Percentiles rank a stretch among this genome's conserved stretches.
Evolutionary conservation across 2,113 vertebrate genomes (phyloP).

Genomic region (Tetraodon nigroviridis): DNA sequence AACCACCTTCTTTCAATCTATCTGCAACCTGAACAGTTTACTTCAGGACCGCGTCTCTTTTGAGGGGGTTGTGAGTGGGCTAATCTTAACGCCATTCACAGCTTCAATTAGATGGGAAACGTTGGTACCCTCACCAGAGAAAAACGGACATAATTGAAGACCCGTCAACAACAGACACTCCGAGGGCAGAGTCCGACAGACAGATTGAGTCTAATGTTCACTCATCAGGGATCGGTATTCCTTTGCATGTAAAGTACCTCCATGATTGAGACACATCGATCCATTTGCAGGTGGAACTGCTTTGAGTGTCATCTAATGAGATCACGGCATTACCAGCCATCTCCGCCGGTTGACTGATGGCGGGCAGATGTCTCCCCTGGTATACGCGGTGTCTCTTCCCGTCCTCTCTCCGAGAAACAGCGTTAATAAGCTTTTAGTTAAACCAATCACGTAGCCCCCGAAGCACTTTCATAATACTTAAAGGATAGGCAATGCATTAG

Average conservation of each 20-base stretch:
- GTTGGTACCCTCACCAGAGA: too few species aligned
- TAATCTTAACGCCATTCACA: not conserved
- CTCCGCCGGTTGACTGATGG: constrained; percentile 55
- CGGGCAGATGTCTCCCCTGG: constrained; percentile 45
- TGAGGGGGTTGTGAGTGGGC: too few species aligned
- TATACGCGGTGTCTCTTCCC: constrained; percentile 40
- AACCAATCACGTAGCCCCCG: constrained; percentile 58
- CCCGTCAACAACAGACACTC: constrained; percentile 10
- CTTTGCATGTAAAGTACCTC: constrained; percentile 29
- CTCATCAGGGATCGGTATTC: constrained; percentile 23
- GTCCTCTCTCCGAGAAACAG: constrained; percentile 35
- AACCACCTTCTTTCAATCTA: too few species aligned
- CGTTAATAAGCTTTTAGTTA: constrained; percentile 70
- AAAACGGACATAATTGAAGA: too few species aligned
- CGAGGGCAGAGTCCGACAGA: constrained; percentile 19
- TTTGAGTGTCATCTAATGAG: constrained; percentile 43
- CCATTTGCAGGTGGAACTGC: constrained; percentile 35
- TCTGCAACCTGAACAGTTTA: too few species aligned
- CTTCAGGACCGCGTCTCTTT: too few species aligned
- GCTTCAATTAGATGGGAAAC: not conserved
- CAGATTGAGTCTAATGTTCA: constrained; percentile 20
- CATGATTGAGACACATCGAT: constrained; percentile 18
- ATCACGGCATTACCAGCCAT: constrained; percentile 48
- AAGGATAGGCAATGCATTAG: constrained; percentile 61
- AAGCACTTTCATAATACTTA: constrained; percentile 63